Percentiles rank a stretch among this genome's conserved stretches.
phyloP scores from a whole-genome alignment of 2,888 invertebrate species.

The Heterodera filipjevi region DNA sequence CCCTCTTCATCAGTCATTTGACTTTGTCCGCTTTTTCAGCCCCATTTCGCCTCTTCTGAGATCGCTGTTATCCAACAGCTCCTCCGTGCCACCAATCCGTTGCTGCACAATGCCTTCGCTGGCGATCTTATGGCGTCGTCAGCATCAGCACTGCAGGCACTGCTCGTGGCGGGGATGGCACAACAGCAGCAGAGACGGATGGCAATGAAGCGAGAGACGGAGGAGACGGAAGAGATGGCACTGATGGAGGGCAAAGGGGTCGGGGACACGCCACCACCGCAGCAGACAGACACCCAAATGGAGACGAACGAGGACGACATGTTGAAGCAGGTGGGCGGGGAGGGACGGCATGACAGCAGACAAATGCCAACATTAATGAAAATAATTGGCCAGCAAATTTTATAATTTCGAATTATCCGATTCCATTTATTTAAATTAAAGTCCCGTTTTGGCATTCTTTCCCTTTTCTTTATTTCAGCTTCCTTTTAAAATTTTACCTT shows the following conservation, averaged over 20 bases:
- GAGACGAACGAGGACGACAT: background rate
- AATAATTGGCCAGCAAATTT: too few species aligned
- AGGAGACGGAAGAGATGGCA: background rate
- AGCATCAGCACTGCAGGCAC: background rate
- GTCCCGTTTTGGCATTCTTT: too few species aligned
- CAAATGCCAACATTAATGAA: background rate
- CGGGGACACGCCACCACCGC: background rate
- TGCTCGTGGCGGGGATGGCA: background rate
- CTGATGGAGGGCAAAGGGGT: background rate
- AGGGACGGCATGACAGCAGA: background rate
- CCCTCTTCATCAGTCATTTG: background rate
- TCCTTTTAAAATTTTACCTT: background rate
- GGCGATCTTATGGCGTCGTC: background rate
- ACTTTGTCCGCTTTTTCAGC: background rate
- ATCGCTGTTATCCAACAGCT: background rate
- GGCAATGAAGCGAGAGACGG: background rate
- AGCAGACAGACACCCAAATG: background rate
- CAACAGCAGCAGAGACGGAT: background rate
- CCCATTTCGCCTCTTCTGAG: background rate
- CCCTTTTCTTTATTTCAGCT: too few species aligned
- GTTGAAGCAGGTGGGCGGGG: background rate
- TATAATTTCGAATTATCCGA: too few species aligned
- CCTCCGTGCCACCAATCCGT: slow-evolving; percentile 14
- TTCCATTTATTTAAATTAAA: too few species aligned
- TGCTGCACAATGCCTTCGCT: background rate